Evolutionary conservation across 2,888 invertebrate genomes (phyloP), one percentile per base, ranked within the genome.

Genomic region (Coelogynopora nodosa): DNA sequence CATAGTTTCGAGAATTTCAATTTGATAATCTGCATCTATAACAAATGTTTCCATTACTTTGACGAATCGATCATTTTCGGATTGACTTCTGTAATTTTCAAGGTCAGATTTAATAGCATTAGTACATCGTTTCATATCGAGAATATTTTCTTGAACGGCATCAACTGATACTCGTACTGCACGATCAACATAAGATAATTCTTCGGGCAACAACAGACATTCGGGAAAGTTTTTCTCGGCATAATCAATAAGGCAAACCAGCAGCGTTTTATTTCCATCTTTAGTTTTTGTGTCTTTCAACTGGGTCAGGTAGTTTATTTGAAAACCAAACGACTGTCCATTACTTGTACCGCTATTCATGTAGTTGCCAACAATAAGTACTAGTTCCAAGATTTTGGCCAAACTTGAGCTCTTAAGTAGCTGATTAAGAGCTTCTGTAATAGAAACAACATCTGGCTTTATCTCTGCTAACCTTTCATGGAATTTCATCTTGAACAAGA

Each of bases 281-380:
- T 95, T 93, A 90, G 97, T 96, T 92, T 98, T 98, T 0, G 93
- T 93, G 88, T 92, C 92, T 29, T 90, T 89, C 85, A 93, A 89
- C 93, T 93, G 82, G 18, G 49, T 95, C 10, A 99, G 93, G 91
- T 96, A 98, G 91, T 95, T 97, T 90, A 99, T 96, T 92, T 99
- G 98, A 92, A 98, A 99, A 0, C 97, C 99, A 90, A 96, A 95
- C 0, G 97, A 96, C 88, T 92, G 96, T 0, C 95, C 97, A 90
- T 97, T 97, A 90, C 95, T 95, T 2, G 97, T 96, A 0, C 97
- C 97, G 0, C 96, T 94, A 92, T 98, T 98, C 96, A 99, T 96
- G 90, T 96, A 97, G 92, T 99, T 99, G 0, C 98, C 98, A 28
- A 98, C 93, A 13, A 97, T 92, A 0, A 99, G 93, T 88, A 98